Evolutionary conservation across 2,888 invertebrate species (phyloP).

Genomic region (Plemyria rubiginata): DNA sequence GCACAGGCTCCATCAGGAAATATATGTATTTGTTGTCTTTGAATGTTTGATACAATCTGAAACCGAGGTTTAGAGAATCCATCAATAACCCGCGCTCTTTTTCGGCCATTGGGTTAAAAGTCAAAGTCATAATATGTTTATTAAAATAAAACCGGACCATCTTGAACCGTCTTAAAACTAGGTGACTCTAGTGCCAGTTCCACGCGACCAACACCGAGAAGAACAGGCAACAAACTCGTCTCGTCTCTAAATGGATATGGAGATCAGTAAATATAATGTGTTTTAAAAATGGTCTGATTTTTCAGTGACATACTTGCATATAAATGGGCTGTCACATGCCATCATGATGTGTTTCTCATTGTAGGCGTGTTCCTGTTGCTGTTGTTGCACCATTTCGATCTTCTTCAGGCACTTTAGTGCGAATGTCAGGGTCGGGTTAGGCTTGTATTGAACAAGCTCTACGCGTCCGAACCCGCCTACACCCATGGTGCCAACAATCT

Average conservation of each 20-base stretch:
- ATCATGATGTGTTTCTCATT: constrained; percentile 94
- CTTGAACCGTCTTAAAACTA: too few species aligned
- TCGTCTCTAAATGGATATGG: too few species aligned
- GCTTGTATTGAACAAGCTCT: constrained; percentile 88
- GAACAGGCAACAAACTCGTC: too few species aligned
- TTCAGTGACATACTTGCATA: constrained; percentile 86
- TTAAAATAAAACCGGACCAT: too few species aligned
- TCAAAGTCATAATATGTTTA: too few species aligned
- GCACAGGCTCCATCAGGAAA: constrained; percentile 96
- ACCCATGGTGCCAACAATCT: constrained; percentile 93
- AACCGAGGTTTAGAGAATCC: background rate
- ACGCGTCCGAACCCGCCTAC: constrained; percentile 97
- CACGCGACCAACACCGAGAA: too few species aligned
- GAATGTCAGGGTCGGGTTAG: constrained; percentile 85
- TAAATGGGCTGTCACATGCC: constrained; percentile 91
- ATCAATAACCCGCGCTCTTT: too few species aligned
- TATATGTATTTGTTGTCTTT: constrained; percentile 96
- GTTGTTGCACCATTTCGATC: constrained; percentile 93
- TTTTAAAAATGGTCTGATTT: background rate
- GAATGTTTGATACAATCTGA: constrained; percentile 94
- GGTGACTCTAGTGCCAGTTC: too few species aligned
- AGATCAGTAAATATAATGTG: too few species aligned
- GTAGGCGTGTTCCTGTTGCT: constrained; percentile 95
- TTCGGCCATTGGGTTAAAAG: too few species aligned
- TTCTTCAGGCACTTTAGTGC: constrained; percentile 96